A percentile compares a stretch with the other conserved stretches of the same genome.
Evolutionary conservation across 2,797 vertebrate genomes (phyloP).

Genomic region (Periparus ater): DNA sequence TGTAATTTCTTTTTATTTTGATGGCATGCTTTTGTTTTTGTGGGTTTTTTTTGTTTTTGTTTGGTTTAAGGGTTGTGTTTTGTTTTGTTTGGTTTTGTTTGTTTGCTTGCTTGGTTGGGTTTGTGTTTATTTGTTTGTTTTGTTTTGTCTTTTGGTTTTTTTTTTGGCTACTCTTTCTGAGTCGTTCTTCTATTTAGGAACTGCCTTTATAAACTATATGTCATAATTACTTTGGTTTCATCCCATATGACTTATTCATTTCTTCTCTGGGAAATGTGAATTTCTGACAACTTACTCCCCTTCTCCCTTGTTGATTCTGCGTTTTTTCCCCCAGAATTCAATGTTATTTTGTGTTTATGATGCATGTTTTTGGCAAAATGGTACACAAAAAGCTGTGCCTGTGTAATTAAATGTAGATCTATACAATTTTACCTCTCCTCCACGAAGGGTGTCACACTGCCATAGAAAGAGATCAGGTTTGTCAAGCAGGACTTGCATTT

Average conservation of each 20-base stretch:
- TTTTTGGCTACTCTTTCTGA: not conserved
- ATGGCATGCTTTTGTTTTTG: not conserved
- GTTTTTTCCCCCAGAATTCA: not conserved
- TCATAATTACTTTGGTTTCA: not conserved
- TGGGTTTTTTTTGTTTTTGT: too few relatives aligned
- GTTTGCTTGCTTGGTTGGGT: not conserved
- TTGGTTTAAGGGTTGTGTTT: too few relatives aligned
- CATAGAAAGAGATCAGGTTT: not conserved
- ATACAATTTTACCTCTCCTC: not conserved
- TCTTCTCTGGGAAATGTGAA: not conserved
- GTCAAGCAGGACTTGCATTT: not conserved
- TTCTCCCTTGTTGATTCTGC: not conserved
- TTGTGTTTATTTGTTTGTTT: not conserved
- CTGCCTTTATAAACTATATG: not conserved
- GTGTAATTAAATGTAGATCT: not conserved
- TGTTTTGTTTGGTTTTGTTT: not conserved
- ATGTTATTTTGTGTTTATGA: not conserved
- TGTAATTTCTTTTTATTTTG: not conserved
- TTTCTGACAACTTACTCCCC: not conserved
- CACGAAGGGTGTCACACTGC: fast-evolving
- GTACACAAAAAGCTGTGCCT: not conserved
- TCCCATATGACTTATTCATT: not conserved
- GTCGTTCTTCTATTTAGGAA: not conserved
- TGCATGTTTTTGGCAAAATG: not conserved
- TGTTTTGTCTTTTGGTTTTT: not conserved